Percentiles rank a stretch among this genome's conserved stretches.
These are phyloP conservation scores for Ostrea edulis DNA, from an alignment of 1,140 invertebrate genomes.

Conservation along the genomic window DNA sequence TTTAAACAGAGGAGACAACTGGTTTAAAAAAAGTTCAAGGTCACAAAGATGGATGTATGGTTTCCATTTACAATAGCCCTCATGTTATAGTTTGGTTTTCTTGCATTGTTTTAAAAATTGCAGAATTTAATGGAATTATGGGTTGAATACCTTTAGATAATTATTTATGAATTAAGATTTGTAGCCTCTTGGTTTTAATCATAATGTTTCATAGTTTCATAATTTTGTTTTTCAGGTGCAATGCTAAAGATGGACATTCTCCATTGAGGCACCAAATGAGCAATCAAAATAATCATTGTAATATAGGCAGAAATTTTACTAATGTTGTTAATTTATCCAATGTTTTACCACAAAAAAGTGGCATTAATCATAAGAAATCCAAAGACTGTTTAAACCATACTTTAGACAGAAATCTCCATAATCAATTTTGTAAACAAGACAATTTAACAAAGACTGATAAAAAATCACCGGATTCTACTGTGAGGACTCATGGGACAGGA, in stretches of 20 bases:
- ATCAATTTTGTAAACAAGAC: background rate
- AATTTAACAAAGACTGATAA: background rate
- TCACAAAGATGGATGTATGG: too few relatives aligned
- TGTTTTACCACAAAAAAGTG: background rate
- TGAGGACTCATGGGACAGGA: background rate
- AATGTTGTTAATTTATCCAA: background rate
- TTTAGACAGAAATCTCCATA: background rate
- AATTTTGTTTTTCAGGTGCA: background rate
- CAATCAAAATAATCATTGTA: slow-evolving; percentile 17
- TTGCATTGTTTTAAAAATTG: too few relatives aligned
- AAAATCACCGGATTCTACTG: slow-evolving; percentile 12
- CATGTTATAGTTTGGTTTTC: too few relatives aligned
- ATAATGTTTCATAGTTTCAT: background rate
- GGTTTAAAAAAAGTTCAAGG: too few relatives aligned
- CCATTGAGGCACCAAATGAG: background rate
- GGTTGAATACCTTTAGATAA: too few relatives aligned
- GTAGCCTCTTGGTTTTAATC: too few relatives aligned
- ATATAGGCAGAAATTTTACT: background rate
- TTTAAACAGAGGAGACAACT: too few relatives aligned
- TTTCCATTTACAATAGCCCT: too few relatives aligned
- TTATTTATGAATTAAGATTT: too few relatives aligned
- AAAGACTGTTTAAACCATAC: background rate
- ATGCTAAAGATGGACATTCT: background rate
- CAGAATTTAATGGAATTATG: too few relatives aligned
- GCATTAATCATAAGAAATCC: background rate